These are phyloP conservation scores for Malurus splendens DNA, from an alignment of 2,797 vertebrate species.

Conservation along the genomic window DNA sequence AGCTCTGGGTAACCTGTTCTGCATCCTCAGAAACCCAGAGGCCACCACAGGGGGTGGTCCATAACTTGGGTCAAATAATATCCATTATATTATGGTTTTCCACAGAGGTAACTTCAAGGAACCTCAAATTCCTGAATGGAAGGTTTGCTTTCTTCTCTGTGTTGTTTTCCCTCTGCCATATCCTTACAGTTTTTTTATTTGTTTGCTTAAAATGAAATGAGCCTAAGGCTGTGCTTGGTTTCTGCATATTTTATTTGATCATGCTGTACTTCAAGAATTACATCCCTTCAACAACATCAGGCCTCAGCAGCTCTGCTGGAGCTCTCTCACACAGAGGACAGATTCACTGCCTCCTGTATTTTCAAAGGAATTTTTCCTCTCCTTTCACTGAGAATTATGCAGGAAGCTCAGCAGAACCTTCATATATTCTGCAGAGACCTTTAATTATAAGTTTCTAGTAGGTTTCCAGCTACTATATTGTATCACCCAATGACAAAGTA, in stretches of 20 bases:
- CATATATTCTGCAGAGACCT: slow-evolving; percentile 2
- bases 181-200: background rate
- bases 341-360: background rate
- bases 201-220: slow-evolving; percentile 25
- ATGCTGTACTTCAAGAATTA: background rate
- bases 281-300: background rate
- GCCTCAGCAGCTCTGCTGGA: slow-evolving; percentile 24
- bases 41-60: background rate
- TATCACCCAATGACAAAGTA: background rate
- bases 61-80: background rate
- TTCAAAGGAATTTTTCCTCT: slow-evolving; percentile 37
- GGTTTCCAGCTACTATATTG: background rate
- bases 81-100: background rate
- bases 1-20: background rate
- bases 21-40: background rate
- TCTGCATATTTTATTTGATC: slow-evolving; percentile 44
- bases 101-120: background rate
- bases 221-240: background rate
- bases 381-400: slow-evolving; percentile 29
- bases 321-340: background rate
- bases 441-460: slow-evolving; percentile 32
- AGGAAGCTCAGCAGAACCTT: slow-evolving; percentile 30
- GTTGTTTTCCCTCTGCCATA: background rate
- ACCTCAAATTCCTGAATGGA: background rate
- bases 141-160: background rate